These are phyloP conservation scores for Morinoia aosen DNA, from an alignment of 2,888 invertebrate species.

Conservation along the genomic window DNA sequence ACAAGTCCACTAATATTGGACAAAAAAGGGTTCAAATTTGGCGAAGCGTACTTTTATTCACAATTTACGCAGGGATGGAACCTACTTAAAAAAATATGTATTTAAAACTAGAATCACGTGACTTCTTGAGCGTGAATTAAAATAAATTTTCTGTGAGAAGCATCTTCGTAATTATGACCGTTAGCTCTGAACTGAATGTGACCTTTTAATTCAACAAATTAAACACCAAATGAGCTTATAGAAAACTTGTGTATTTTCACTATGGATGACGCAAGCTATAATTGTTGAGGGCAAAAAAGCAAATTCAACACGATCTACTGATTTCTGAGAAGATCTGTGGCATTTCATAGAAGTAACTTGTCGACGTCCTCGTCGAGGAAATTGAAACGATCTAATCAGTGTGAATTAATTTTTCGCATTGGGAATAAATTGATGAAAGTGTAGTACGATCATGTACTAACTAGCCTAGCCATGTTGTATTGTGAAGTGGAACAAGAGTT, in stretches of 20 bases:
- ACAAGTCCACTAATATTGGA: not conserved
- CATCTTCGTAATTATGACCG: no score
- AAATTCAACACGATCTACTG: not conserved
- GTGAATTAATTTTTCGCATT: not conserved
- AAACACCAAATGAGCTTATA: no score
- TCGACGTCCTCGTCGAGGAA: not conserved
- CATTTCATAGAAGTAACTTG: not conserved
- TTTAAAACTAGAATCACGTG: no score
- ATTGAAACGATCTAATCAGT: not conserved
- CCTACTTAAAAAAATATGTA: no score
- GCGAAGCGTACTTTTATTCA: not conserved
- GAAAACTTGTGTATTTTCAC: not conserved
- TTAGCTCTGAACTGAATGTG: no score
- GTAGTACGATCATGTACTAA: not conserved
- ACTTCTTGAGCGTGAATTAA: no score
- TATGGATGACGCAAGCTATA: not conserved
- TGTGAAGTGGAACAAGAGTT: not conserved
- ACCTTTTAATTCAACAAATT: no score
- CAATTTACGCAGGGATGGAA: not conserved
- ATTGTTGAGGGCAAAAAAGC: not conserved
- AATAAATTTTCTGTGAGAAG: no score
- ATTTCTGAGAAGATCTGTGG: not conserved
- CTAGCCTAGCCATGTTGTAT: constrained; percentile 18
- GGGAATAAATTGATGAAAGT: not conserved
- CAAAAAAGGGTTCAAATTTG: not conserved